Evolutionary conservation across 1,140 invertebrate genomes (phyloP), one percentile per base, ranked within the genome.

Genomic region (Drosophila nikananu): DNA sequence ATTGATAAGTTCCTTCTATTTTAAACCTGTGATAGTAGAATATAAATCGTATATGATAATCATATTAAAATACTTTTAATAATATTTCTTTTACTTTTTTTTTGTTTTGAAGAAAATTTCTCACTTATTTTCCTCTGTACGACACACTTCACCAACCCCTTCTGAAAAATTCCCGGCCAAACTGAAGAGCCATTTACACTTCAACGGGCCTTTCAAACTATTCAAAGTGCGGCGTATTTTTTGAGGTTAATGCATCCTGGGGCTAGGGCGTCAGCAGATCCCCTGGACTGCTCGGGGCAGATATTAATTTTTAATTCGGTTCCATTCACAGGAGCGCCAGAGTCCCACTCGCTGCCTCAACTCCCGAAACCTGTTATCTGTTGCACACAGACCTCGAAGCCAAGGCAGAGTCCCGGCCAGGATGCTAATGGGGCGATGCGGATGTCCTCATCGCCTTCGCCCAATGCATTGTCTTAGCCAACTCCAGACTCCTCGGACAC

Each of bases 161-260:
- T 21, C 30, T 15, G 19, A 9, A 41, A 49, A 67, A 35, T 30
- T 10, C 15, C 48, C 19, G 30, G 23, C 30, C 23, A 15, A 54
- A 21, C 48, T 70, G 27, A 39, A 39, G 51, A 37, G 9, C 52
- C 68, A 30, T 72, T 72, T 72, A 72, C 66, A 49, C 68, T 72
- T 42, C 54, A 59, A 51, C 67, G 21, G 21, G 12, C 78, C 57
- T 65, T 82, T 80, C 63, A 78, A 89, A 89, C 84, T 89, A 89
- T 89, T 89, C 81, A 87, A 66, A 83, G 73, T 57, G 49, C 37
- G 23, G 42, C 48, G 30, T 25, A 48, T 74, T 65, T 65, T 80
- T 90, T 90, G 86, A 90, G 86, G 86, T 90, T 90, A 90, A 90
- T 90, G 86, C 86, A 90, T 90, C 86, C 86, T 90, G 59, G 67